A percentile compares a stretch with the other conserved stretches of the same genome.
These are phyloP conservation scores for Passerina amoena DNA, from an alignment of 2,113 vertebrate genomes.

Conservation along the genomic window DNA sequence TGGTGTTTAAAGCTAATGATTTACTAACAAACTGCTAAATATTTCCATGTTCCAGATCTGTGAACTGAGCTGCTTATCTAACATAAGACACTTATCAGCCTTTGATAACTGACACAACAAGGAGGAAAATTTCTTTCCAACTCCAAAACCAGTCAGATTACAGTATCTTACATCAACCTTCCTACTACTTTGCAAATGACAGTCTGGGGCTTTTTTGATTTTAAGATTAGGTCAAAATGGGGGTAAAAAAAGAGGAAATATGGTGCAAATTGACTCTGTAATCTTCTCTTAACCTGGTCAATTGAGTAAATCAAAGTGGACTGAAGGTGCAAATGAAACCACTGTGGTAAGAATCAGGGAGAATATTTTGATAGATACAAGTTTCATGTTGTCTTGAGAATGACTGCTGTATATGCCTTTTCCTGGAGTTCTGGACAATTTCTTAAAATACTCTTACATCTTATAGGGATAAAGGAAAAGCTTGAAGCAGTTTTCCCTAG, in stretches of 20 bases:
- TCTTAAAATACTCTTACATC: not conserved
- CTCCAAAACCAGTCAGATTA: not conserved
- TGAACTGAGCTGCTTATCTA: not conserved
- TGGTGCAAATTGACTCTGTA: not conserved
- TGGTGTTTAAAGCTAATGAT: slow-evolving; percentile 7
- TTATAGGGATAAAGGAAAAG: not conserved
- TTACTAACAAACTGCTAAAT: not conserved
- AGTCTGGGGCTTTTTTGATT: not conserved
- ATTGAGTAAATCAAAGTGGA: not conserved
- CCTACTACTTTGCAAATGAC: not conserved
- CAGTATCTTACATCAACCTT: not conserved
- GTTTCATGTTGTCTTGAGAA: not conserved
- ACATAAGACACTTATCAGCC: not conserved
- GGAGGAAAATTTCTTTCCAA: not conserved
- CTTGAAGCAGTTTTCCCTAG: not conserved
- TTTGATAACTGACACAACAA: not conserved
- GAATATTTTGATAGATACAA: not conserved
- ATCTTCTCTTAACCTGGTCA: not conserved
- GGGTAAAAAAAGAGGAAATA: accelerated
- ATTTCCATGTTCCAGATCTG: not conserved
- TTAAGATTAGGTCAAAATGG: not conserved
- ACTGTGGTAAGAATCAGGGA: not conserved
- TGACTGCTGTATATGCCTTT: not conserved
- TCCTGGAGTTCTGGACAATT: not conserved
- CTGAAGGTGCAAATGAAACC: not conserved